phyloP scores from a whole-genome alignment of 2,113 vertebrate genomes.

The Copsychus sechellarum region DNA sequence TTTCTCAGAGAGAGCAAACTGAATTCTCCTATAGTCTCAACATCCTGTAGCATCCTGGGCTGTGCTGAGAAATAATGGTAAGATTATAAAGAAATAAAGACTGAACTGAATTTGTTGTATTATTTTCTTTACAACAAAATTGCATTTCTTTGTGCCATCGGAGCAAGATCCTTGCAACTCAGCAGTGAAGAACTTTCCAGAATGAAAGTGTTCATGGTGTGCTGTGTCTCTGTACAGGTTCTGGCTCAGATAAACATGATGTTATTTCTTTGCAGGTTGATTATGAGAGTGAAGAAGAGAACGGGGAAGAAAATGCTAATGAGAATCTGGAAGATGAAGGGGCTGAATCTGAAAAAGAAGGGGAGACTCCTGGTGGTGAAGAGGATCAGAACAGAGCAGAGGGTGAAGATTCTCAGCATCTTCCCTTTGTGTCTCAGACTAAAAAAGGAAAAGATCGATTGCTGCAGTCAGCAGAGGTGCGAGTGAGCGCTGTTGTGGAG shows the following conservation, averaged over 20 bases:
- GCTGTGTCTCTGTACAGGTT: not conserved
- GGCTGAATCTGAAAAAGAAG: not conserved
- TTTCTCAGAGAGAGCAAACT: not conserved
- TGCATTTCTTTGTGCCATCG: not conserved
- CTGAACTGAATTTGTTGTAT: not conserved
- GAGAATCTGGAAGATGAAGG: constrained; percentile 59
- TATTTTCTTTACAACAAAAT: not conserved
- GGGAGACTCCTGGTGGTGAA: not conserved
- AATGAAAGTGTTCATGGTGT: not conserved
- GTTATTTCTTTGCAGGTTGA: constrained; percentile 79
- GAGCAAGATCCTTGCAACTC: not conserved
- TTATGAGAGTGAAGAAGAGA: constrained; percentile 92
- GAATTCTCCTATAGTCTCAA: not conserved
- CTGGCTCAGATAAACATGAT: not conserved
- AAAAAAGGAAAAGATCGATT: not conserved
- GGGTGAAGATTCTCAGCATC: not conserved
- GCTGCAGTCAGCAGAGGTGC: constrained; percentile 27
- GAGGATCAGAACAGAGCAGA: not conserved
- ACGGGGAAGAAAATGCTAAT: not conserved
- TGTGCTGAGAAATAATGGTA: not conserved
- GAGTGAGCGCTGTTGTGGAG: constrained; percentile 77
- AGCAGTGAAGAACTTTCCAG: not conserved
- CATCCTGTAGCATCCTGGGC: not conserved
- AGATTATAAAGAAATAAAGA: not conserved
- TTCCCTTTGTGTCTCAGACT: not conserved